Base-by-base conservation (phyloP, 2,888 invertebrate species). In the Bellardia pandia region DNA sequence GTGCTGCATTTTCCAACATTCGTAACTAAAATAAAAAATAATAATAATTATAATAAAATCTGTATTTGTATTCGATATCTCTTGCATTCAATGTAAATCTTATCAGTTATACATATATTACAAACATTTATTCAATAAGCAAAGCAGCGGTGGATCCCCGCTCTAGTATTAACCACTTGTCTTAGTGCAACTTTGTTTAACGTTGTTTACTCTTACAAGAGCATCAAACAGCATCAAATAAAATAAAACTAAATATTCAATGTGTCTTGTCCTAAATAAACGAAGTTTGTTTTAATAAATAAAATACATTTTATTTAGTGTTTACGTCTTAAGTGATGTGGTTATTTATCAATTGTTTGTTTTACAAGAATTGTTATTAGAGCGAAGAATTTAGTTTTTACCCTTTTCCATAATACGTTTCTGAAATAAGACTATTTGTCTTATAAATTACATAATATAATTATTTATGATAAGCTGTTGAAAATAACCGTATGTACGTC, bases 1-100 rank as follows among this genome's bases (percentile, higher is more conserved):
- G 58, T 69, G 45, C 14, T 69, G 58, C 14, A 48, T 78, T 45
- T 48, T 78, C 48, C 45, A 68, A 69, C 37, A 60, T 60, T 60
- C 60, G 16, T 69, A 37, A 9, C 58, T 78, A 11, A 5, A 69
- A 33, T 16, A n/a, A 51, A 13, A 62, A 2, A n/a, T 33, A 58
- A 53, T 53, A 53, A 53, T n/a, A 16, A 58, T 3, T 2, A 77
- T 66, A 53, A 66, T 45, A 11, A 13, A n/a, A 2, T 53, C 7
- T 9, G 1, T 51, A 48, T 30, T 62, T 62, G 2, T 76, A 8
- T 75, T 75, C 37, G 37, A 51, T 51, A 76, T 64, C 7, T 23
- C 8, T 58, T 16, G 33, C 37, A 40, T 53, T 23, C 56, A 60
- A 60, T 2, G 14, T 33, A 40, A 64, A 40, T 64, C 40, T 64